Evolutionary conservation across 1,140 invertebrate genomes (phyloP).

Genomic region (Hermatobates lingyangjiaoensis): DNA sequence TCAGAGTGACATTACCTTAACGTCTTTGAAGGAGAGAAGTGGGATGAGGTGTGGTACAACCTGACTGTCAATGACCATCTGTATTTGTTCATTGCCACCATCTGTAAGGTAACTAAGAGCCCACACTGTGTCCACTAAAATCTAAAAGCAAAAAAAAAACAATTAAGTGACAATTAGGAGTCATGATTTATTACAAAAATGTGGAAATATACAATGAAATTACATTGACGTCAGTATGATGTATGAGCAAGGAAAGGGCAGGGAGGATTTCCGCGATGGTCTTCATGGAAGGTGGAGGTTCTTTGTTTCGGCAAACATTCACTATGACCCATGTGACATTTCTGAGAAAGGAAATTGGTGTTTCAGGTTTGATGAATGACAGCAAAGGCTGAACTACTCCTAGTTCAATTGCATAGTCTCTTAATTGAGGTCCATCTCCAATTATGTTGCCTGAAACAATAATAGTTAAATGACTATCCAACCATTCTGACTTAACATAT

Average conservation of each 20-base stretch:
- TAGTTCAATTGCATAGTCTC: slow-evolving; percentile 80
- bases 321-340: slow-evolving; percentile 99
- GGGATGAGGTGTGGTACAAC: slow-evolving; percentile 90
- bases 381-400: slow-evolving; percentile 77
- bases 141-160: slow-evolving; percentile 36
- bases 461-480: no score
- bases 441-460: no score
- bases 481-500: no score
- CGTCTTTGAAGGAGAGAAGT: slow-evolving; percentile 84
- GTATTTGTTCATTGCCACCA: slow-evolving; percentile 95
- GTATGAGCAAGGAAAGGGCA: slow-evolving; percentile 80
- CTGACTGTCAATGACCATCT: slow-evolving; percentile 93
- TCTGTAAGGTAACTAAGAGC: slow-evolving; percentile 97
- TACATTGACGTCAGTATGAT: slow-evolving; percentile 89
- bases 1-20: slow-evolving; percentile 45
- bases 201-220: slow-evolving; percentile 25
- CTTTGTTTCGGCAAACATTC: slow-evolving; percentile 90
- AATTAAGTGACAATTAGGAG: not conserved
- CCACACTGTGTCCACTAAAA: slow-evolving; percentile 98
- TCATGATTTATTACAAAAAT: not conserved
- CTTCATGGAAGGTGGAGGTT: slow-evolving; percentile 66
- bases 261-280: slow-evolving; percentile 88
- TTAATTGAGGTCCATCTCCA: slow-evolving; percentile 73
- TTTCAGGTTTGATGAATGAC: slow-evolving; percentile 80
- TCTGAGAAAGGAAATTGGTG: slow-evolving; percentile 77